Conservation (phyloP, 2,797 vertebrate genomes). For the Diglossa cyanea region DNA sequence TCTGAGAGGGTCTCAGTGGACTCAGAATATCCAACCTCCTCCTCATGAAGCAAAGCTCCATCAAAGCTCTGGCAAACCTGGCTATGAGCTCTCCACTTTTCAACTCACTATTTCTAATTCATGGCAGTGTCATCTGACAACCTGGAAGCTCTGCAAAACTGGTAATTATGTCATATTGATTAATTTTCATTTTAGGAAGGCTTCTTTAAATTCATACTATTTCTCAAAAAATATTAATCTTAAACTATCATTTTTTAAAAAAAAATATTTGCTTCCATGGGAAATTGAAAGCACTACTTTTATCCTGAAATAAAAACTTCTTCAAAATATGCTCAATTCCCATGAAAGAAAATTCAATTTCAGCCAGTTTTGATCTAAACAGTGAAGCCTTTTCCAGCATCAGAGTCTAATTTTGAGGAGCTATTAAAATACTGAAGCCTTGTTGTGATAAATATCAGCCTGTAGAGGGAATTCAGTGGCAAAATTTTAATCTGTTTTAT, state of each 20-base stretch:
- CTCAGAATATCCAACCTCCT: background rate
- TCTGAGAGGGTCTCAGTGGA: background rate
- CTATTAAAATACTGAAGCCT: background rate
- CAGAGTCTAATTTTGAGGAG: background rate
- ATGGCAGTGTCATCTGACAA: background rate
- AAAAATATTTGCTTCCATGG: background rate
- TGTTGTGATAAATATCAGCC: conserved; percentile 27
- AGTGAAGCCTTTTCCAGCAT: background rate
- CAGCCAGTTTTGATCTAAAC: conserved; percentile 17
- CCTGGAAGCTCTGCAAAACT: background rate
- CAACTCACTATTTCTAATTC: background rate
- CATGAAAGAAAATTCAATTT: background rate
- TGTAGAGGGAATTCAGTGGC: background rate
- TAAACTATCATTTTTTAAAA: fast-evolving
- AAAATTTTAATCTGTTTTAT: conserved; percentile 18
- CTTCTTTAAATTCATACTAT: background rate
- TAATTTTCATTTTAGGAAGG: background rate
- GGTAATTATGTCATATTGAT: background rate
- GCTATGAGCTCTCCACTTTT: background rate
- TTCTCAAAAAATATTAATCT: background rate
- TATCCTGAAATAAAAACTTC: background rate
- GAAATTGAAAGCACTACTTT: background rate
- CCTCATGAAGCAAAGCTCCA: background rate
- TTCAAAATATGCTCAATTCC: conserved; percentile 4
- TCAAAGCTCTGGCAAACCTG: background rate